Evolutionary conservation across 1,140 invertebrate species (phyloP).

Genomic region (Zaprionus gabonicus): DNA sequence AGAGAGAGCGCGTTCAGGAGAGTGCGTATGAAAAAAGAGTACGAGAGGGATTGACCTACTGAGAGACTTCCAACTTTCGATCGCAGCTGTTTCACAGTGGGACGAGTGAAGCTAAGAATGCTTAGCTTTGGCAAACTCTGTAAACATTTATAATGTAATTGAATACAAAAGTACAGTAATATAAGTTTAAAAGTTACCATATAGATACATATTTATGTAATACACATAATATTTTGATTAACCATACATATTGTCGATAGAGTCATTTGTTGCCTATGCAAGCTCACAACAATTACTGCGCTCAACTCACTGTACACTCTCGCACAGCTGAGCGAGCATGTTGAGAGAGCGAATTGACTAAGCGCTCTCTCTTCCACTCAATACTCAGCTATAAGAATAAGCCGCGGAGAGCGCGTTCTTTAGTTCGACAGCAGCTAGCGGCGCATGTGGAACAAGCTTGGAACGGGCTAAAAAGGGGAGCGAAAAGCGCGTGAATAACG

Average conservation of each 20-base stretch:
- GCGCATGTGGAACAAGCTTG: conserved; percentile 49
- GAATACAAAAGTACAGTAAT: background rate
- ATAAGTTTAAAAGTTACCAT: too few species aligned
- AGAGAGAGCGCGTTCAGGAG: background rate
- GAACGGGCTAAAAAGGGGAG: conserved; percentile 8
- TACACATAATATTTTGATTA: too few species aligned
- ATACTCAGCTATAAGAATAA: conserved; percentile 57
- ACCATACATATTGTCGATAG: background rate
- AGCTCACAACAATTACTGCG: background rate
- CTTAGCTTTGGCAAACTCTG: background rate
- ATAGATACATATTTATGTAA: too few species aligned
- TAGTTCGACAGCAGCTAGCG: conserved; percentile 66
- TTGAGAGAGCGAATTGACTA: background rate
- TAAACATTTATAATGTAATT: background rate
- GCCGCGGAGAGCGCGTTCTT: conserved; percentile 58
- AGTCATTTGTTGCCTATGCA: background rate
- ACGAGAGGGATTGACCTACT: conserved; percentile 14
- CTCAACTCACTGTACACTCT: conserved; percentile 17
- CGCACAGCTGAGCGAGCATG: conserved; percentile 51
- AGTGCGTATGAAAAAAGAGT: background rate
- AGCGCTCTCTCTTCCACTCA: conserved; percentile 19
- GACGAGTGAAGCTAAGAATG: background rate
- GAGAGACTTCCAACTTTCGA: conserved; percentile 18
- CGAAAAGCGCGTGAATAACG: conserved; percentile 47
- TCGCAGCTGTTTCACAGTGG: conserved; percentile 19